A percentile compares a stretch with the other conserved stretches of the same genome.
Conservation (phyloP, 2,113 vertebrate genomes). For the Phoenicopterus ruber region DNA sequence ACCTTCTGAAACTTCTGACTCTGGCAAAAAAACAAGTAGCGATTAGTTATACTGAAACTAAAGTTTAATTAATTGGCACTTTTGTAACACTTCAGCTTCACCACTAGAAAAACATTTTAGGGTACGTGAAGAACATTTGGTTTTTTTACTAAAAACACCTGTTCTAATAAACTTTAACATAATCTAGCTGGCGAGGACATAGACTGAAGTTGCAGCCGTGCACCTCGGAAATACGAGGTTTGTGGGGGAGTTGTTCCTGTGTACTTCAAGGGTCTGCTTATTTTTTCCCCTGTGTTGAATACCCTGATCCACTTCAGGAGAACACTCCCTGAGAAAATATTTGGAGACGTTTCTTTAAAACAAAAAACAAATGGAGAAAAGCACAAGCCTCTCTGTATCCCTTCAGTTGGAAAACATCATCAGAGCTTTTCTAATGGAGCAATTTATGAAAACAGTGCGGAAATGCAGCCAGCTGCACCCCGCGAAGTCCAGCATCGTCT, state of each 20-base stretch:
- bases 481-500: rapidly evolving
- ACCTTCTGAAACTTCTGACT: not conserved
- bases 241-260: not conserved
- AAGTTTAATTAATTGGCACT: not conserved
- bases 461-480: not conserved
- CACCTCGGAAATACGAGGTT: not conserved
- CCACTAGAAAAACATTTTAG: not conserved
- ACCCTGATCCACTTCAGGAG: not conserved
- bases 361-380: not conserved
- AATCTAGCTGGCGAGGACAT: not conserved
- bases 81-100: not conserved
- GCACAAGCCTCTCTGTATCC: not conserved
- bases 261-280: not conserved
- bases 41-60: not conserved
- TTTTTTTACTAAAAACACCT: not conserved
- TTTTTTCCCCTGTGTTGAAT: not conserved
- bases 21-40: not conserved
- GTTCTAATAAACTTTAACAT: not conserved
- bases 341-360: not conserved
- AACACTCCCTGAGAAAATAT: not conserved
- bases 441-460: not conserved
- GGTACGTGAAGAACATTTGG: not conserved
- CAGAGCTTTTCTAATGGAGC: not conserved
- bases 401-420: not conserved
- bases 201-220: not conserved